Base-by-base conservation (phyloP, 2,797 vertebrate species). In the Coranthus polyacanthus region DNA sequence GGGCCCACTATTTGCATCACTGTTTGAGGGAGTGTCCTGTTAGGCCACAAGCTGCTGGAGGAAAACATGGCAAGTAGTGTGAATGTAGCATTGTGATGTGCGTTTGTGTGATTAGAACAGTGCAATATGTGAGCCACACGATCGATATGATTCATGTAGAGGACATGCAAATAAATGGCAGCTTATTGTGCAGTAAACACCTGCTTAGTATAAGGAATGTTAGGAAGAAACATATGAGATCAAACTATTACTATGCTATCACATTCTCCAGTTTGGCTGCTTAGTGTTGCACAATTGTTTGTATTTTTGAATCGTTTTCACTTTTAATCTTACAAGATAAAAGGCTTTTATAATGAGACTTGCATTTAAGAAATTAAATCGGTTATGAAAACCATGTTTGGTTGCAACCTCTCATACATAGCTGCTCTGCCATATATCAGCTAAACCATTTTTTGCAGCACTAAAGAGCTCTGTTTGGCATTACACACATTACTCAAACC, bases 11-110 rank as follows among this genome's bases (percentile, higher is more conserved):
- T 86, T 87, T 81, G 73, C 51, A 82, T 81, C 76, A 29, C 82
- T 71, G 69, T 81, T 68, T 37, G 70, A 83, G 69, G 76, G 81
- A 84, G 62, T 51, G 57, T 87, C 61, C 53, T 82, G 47, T 85
- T 85, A 81, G 81, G 79, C 76, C 78, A 66, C 76, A 85, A 85
- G 84, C 78, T 90, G 88, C 79, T 81, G 74, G 51, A 75, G 60
- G 68, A 69, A 68, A 84, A 46, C 66, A 72, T 41, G 55, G 45
- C 61, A 56, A 52, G 56, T 62, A 45, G 66, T 72, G 78, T 73
- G 73, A 68, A 76, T 75, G 72, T 66, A 56, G 53, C 63, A 56
- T 76, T 42, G 63, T 67, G 57, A 55, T 60, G 24, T 53, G 12
- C 51, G 18, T 50, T 26, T 46, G 24, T 54, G 58, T 54, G 62